Base-by-base conservation (phyloP, 2,797 vertebrate genomes). In the Anabas testudineus region DNA sequence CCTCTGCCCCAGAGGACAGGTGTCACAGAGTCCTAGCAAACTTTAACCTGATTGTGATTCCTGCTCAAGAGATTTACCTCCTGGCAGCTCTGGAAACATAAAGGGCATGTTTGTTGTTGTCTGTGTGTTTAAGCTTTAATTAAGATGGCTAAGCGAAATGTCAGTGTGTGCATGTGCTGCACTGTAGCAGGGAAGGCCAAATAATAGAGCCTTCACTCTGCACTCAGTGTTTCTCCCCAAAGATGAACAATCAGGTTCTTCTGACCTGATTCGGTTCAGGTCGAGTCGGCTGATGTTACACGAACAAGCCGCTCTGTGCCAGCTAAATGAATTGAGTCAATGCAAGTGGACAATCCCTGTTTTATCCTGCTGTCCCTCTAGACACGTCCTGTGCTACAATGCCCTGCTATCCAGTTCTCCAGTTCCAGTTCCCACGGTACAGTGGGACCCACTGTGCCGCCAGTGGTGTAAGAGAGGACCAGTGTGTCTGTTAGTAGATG, bases 371-470 rank as follows among this genome's bases (percentile, higher is more conserved):
- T 66, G 67, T 85, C 80, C 74, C 87, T 76, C 63, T 63, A 67
- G 75, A 81, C 67, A 49, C 67, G 76, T 83, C 72, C 55, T 57
- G 60, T 62, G 43, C 69, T 61, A 87, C 90, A 90, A 86, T 88
- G 76, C 26, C 10, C 65, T 47, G 54, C 67, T 83, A 72, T 81
- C 64, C 36, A 7, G 3, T 10, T 34, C 10, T 81, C 64, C 36
- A 3, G 56, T 69, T 22, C 67, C 67, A 19, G 81, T 94, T 93
- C 92, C 91, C 92, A 92, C 91, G 87, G 71, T 87, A 52, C 6
- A 12, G 26, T 46, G 84, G 85, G 87, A 89, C 72, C 63, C 57
- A 14, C 56, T 75, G 69, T 55, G 72, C 18, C 24, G 67, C 21
- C 57, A 19, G 39, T 21, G 26, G 68, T 78, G 74, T 81, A 84